Evolutionary conservation across 2,888 invertebrate genomes (phyloP).

Genomic region (Leucania comma): DNA sequence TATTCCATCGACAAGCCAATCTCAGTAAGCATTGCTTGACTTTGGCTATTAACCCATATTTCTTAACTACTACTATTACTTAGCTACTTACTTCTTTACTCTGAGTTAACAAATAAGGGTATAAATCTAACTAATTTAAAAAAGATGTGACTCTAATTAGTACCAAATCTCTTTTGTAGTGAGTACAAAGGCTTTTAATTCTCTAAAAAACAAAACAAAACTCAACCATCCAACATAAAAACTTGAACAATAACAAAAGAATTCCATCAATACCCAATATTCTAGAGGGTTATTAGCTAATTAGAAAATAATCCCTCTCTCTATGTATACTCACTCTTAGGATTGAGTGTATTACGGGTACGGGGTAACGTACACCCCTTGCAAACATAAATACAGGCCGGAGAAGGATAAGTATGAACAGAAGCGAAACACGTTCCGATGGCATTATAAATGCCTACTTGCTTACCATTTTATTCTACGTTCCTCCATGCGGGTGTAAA

Average conservation of each 20-base stretch:
- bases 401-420: neutral
- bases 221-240: neutral
- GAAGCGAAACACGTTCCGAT: neutral
- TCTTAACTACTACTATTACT: too few species aligned
- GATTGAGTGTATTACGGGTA: constrained; percentile 12
- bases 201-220: neutral
- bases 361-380: constrained; percentile 25
- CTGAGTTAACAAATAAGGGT: too few species aligned
- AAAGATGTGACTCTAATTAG: too few species aligned
- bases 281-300: constrained; percentile 42
- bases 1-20: too few species aligned
- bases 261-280: constrained; percentile 14
- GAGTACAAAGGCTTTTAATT: neutral
- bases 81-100: too few species aligned
- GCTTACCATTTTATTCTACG: neutral
- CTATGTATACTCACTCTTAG: constrained; percentile 19
- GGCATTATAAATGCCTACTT: neutral
- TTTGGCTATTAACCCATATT: too few species aligned
- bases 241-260: constrained; percentile 3
- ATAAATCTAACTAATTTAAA: too few species aligned
- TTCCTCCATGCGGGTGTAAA: too few species aligned
- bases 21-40: too few species aligned
- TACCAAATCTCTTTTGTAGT: neutral
- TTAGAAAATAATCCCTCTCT: constrained; percentile 46
- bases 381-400: constrained; percentile 39